Conservation (phyloP, 1,140 invertebrate species). For the Brachionus plicatilis region DNA sequence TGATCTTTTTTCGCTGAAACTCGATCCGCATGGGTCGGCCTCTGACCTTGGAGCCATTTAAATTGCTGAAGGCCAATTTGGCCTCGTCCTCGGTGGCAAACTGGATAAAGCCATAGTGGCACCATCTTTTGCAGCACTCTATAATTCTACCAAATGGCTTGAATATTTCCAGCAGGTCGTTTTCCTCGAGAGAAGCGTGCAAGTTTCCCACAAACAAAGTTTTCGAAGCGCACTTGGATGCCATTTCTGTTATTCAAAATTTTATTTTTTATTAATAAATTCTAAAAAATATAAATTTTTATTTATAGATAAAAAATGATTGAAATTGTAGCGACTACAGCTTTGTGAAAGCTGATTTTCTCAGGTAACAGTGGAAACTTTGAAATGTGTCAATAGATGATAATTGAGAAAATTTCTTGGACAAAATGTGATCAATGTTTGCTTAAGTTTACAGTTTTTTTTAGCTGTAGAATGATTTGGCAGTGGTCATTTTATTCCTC, state of each 20-base stretch:
- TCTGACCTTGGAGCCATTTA: slow-evolving; percentile 15
- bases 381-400: neutral
- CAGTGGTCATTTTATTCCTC: neutral
- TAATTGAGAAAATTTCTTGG: neutral
- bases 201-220: slow-evolving; percentile 40
- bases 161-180: slow-evolving; percentile 12
- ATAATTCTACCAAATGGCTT: slow-evolving; percentile 29
- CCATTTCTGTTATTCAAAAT: neutral
- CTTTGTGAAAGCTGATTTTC: slow-evolving; percentile 25
- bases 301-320: neutral
- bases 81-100: slow-evolving; percentile 38
- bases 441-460: neutral
- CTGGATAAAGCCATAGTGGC: slow-evolving; percentile 37
- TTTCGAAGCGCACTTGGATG: slow-evolving; percentile 24
- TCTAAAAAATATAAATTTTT: neutral
- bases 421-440: slow-evolving; percentile 1
- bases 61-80: neutral
- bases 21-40: slow-evolving; percentile 39
- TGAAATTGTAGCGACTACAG: slow-evolving; percentile 5
- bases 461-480: too few species aligned
- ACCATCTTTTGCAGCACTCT: slow-evolving; percentile 39
- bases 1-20: slow-evolving; percentile 39
- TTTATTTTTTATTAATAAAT: neutral
- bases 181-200: slow-evolving; percentile 3
- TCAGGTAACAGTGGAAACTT: neutral